Evolutionary conservation across 2,113 vertebrate species (phyloP), one percentile per base, ranked within the genome.

Genomic region (Aspiorhynchus laticeps): DNA sequence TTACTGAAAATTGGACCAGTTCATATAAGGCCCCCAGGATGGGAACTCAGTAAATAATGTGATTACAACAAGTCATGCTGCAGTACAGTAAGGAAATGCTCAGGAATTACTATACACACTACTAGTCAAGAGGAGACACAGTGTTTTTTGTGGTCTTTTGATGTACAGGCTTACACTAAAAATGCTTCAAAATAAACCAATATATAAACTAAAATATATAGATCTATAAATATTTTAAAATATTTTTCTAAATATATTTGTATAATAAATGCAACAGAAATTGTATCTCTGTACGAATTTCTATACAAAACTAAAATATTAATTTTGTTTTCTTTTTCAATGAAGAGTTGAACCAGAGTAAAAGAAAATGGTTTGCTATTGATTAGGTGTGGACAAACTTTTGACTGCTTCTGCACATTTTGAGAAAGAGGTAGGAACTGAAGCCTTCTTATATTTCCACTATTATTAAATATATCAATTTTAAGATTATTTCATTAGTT

Each of bases 1-100:
- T 93, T 89, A 80, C 79, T 38, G 86, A 92, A 88, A 88, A 88
- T 91, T 88, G 90, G 91, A 89, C 91, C 74, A 85, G 89, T 88
- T 92, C 91, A 93, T 92, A 88, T 91, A 90, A 93, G 90, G 48
- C 88, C 74, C 24, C 7, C 33, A 43, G 48, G 56, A 87, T 65
- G 38, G 41, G 85, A 83, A 83, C 19, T 69, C 73, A 79, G 80
- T 74, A 51, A 43, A 80, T 24, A 65, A 43, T 85, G 38, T 38
- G 86, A 76, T 85, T 87, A 75, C 71, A 61, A 4, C 19, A 76
- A 83, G 86, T 53, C 74, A 59, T 51, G 28, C 28, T 10, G 48
- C 41, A 7, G 11, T 79, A 73, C 31, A 74, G 76, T 53, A 61
- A 28, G 56, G n/a, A 69, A 65, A 53, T 65, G 21, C 7, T 61